Evolutionary conservation across 2,888 invertebrate genomes (phyloP), one percentile per base, ranked within the genome.

Genomic region (Strigamia maritima): DNA sequence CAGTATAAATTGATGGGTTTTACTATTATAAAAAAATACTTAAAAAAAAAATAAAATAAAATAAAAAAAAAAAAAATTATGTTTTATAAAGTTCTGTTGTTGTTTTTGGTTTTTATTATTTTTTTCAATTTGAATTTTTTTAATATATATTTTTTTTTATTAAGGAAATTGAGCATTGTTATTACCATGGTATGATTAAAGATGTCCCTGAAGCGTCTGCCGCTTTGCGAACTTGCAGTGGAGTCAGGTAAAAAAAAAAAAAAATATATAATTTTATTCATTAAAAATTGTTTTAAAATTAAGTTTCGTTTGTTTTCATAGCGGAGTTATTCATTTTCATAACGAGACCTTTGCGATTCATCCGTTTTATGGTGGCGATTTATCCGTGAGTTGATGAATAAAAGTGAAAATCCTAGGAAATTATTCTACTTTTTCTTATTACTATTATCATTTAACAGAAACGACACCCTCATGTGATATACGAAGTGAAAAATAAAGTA

Each of bases 291-390:
- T 75, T n/a, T 70, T 60, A 16, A 14, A 65, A 38, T 28, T 74
- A 28, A n/a, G 60, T 12, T 80, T 10, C 3, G 22, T 77, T 65
- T 77, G 28, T 80, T 31, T 19, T 83, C 83, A 24, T 83, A 87
- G 96, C 84, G 98, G 97, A 24, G 94, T 98, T 84, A 97, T 98
- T 84, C 96, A 98, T 88, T 93, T 97, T 84, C 95, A 96, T 86
- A 98, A 98, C 89, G 97, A 97, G 88, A 98, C 97, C 78, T 98
- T 96, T 88, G 95, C 97, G 85, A 96, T 98, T 83, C 97, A 97
- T 88, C 98, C 98, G 80, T 95, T 98, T 89, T 95, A 95, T 88
- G 97, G 97, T 83, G 97, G 96, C 81, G 97, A 97, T 89, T 90
- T 95, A 85, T 95, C 95, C 92, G 95, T 96, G 92, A 93, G 95